Percentiles rank a stretch among this genome's conserved stretches.
These are phyloP conservation scores for Brachyrhaphis roseni DNA, from an alignment of 2,797 vertebrate genomes.

Conservation along the genomic window DNA sequence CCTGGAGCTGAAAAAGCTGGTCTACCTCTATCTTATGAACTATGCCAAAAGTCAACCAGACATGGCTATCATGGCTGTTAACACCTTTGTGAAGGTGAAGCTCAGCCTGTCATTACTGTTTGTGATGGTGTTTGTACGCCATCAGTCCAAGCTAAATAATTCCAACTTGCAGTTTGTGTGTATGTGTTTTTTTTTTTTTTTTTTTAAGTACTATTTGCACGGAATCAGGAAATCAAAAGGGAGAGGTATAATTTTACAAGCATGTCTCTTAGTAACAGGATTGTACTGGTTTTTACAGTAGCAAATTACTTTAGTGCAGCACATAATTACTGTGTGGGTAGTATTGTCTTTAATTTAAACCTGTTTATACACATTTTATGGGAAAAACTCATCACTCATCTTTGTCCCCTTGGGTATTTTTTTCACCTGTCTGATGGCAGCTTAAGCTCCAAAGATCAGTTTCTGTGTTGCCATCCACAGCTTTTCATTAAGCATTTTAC, in stretches of 20 bases:
- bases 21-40: conserved; percentile 99
- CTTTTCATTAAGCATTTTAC: neutral
- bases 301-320: neutral
- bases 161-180: neutral
- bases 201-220: neutral
- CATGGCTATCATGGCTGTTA: conserved; percentile 99
- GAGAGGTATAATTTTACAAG: neutral
- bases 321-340: conserved; percentile 2
- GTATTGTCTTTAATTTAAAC: conserved; percentile 8
- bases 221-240: neutral
- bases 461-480: neutral
- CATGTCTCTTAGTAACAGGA: neutral
- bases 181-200: neutral
- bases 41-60: conserved; percentile 98
- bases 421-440: conserved; percentile 4
- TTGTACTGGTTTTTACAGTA: neutral
- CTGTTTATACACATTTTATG: neutral
- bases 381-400: neutral
- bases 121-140: neutral
- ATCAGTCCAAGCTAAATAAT: neutral
- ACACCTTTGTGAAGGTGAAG: conserved; percentile 96
- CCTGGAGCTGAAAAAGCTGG: conserved; percentile 96
- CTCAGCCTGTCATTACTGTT: neutral
- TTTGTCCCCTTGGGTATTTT: neutral
- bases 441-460: neutral